These are phyloP conservation scores for Pseudobourletiella spinata DNA, from an alignment of 1,140 invertebrate species.

Conservation along the genomic window DNA sequence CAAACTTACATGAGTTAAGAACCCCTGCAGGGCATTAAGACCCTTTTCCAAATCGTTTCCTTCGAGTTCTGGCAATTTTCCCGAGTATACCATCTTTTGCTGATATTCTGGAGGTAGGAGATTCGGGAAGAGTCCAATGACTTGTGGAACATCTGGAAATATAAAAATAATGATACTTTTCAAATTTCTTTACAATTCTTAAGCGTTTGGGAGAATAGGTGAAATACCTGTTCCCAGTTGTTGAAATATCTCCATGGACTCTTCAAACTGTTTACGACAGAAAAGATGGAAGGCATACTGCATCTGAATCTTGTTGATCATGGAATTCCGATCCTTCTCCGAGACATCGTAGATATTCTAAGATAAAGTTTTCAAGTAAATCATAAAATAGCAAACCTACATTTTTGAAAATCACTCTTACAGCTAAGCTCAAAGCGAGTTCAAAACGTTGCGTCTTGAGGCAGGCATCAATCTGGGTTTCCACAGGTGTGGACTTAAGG, in stretches of 20 bases:
- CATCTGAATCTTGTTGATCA: slow-evolving; percentile 78
- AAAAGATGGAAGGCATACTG: slow-evolving; percentile 85
- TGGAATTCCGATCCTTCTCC: slow-evolving; percentile 60
- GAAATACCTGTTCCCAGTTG: slow-evolving; percentile 59
- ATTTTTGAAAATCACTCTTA: slow-evolving; percentile 46
- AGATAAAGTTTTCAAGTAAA: not conserved
- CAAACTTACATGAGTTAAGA: slow-evolving; percentile 64
- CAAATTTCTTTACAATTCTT: too few relatives aligned
- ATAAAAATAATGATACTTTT: slow-evolving; percentile 2
- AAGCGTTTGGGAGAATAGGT: too few relatives aligned
- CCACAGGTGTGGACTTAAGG: slow-evolving; percentile 63
- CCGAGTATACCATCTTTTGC: slow-evolving; percentile 49
- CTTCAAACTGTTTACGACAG: slow-evolving; percentile 71
- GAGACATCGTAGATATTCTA: slow-evolving; percentile 73
- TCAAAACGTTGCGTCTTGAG: slow-evolving; percentile 85
- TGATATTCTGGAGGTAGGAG: slow-evolving; percentile 60
- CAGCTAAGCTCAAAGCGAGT: slow-evolving; percentile 83
- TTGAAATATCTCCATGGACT: slow-evolving; percentile 83
- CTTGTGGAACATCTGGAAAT: slow-evolving; percentile 73
- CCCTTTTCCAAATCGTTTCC: slow-evolving; percentile 79
- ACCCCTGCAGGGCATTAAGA: slow-evolving; percentile 78
- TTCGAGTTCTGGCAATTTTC: slow-evolving; percentile 56
- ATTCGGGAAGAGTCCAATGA: slow-evolving; percentile 87
- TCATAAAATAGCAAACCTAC: not conserved
- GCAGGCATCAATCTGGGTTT: slow-evolving; percentile 69